These are phyloP conservation scores for Pogonocichla stellata DNA, from an alignment of 2,113 vertebrate genomes.

Conservation along the genomic window DNA sequence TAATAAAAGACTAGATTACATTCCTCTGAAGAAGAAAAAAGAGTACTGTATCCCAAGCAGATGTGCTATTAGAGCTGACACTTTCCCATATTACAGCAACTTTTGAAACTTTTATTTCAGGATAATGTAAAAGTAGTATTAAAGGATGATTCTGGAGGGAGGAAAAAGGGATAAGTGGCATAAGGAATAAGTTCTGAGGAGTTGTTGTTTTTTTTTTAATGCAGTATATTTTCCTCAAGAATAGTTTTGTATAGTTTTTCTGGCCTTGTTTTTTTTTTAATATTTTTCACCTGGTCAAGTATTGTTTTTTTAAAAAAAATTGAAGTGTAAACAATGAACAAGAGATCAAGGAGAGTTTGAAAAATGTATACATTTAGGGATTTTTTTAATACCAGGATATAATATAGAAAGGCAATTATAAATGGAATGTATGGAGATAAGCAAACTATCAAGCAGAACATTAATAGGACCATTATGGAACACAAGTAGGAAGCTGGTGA, in stretches of 20 bases:
- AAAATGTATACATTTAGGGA: fast-evolving
- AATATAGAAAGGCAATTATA: not conserved
- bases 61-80: not conserved
- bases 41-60: not conserved
- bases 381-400: not conserved
- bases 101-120: not conserved
- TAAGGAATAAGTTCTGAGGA: not conserved
- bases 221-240: not conserved
- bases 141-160: not conserved
- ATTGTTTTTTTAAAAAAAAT: not conserved
- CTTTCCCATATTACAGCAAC: not conserved
- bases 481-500: not conserved
- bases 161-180: not conserved
- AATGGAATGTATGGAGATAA: not conserved
- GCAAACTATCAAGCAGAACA: not conserved
- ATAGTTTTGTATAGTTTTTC: not conserved
- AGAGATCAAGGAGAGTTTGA: not conserved
- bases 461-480: not conserved
- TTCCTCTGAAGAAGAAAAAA: not conserved
- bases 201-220: not conserved
- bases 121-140: not conserved
- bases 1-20: not conserved
- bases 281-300: not conserved
- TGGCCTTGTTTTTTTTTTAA: not conserved
- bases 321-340: not conserved